Percentiles rank a stretch among this genome's conserved stretches.
Conservation (phyloP, 1,140 invertebrate genomes). For the Pseudomyrmex concolor region DNA sequence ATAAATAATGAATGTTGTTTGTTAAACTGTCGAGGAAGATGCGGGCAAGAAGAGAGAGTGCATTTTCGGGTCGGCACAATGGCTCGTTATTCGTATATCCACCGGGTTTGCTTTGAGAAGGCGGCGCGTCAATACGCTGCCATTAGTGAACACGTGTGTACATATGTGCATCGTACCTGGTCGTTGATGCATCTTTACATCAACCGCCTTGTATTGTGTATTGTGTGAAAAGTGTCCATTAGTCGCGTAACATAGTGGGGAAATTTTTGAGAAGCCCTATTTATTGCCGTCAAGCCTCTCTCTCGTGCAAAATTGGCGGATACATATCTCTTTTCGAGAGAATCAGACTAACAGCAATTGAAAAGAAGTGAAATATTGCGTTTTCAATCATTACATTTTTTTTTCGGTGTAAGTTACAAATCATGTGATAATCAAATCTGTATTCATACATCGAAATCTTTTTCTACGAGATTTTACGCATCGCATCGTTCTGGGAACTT, state of each 20-base stretch:
- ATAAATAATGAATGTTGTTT: constrained; percentile 33
- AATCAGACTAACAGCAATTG: neutral
- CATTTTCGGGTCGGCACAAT: constrained; percentile 62
- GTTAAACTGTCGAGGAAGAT: constrained; percentile 21
- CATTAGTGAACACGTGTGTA: constrained; percentile 71
- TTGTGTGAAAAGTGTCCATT: constrained; percentile 57
- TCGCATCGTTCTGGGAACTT: neutral
- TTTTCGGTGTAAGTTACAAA: too few relatives aligned
- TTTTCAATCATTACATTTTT: neutral
- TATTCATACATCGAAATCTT: too few relatives aligned
- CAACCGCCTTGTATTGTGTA: constrained; percentile 32
- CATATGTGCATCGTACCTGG: constrained; percentile 52
- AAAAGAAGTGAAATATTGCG: neutral
- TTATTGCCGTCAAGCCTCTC: neutral
- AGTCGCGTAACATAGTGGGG: constrained; percentile 25
- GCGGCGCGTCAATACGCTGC: constrained; percentile 56
- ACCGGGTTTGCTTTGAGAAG: constrained; percentile 45
- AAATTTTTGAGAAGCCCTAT: constrained; percentile 35
- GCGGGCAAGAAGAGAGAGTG: constrained; percentile 1
- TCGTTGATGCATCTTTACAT: constrained; percentile 41
- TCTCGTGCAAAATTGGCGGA: neutral
- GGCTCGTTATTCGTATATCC: constrained; percentile 66
- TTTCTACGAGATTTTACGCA: neutral
- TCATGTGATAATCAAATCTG: neutral
- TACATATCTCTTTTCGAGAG: neutral